Conservation (phyloP, 2,888 invertebrate genomes). For the Rosalia funebris region DNA sequence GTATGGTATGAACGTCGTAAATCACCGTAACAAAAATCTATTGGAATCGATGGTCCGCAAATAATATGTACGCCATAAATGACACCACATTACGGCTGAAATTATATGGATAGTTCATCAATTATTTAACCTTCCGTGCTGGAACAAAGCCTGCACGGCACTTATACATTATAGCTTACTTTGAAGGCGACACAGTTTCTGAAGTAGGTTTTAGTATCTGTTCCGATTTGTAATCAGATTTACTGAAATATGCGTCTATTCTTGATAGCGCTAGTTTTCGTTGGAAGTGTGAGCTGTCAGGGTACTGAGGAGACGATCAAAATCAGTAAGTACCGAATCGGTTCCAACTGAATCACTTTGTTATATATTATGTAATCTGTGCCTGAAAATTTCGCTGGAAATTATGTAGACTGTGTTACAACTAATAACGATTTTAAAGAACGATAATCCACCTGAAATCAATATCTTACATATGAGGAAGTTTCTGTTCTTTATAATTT, state of each 20-base stretch:
- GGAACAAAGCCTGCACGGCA: constrained; percentile 23
- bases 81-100: constrained; percentile 37
- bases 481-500: too few relatives aligned
- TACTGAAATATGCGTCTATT: constrained; percentile 8
- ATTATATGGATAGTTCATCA: constrained; percentile 39
- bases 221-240: constrained; percentile 5
- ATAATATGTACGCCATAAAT: constrained; percentile 38
- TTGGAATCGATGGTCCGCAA: constrained; percentile 46
- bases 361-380: too few relatives aligned
- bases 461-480: too few relatives aligned
- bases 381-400: too few relatives aligned
- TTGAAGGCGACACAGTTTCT: background rate
- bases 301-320: constrained; percentile 18
- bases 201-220: constrained; percentile 12
- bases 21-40: constrained; percentile 38
- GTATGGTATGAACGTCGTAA: constrained; percentile 43
- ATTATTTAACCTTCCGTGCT: constrained; percentile 47
- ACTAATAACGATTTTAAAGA: too few relatives aligned
- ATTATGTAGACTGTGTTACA: too few relatives aligned
- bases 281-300: background rate
- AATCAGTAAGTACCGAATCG: constrained; percentile 39
- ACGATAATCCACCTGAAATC: too few relatives aligned
- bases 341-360: too few relatives aligned
- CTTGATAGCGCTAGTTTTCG: background rate
- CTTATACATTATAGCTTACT: constrained; percentile 18